Evolutionary conservation across 2,888 invertebrate genomes (phyloP).

Genomic region (Homarus gammarus): DNA sequence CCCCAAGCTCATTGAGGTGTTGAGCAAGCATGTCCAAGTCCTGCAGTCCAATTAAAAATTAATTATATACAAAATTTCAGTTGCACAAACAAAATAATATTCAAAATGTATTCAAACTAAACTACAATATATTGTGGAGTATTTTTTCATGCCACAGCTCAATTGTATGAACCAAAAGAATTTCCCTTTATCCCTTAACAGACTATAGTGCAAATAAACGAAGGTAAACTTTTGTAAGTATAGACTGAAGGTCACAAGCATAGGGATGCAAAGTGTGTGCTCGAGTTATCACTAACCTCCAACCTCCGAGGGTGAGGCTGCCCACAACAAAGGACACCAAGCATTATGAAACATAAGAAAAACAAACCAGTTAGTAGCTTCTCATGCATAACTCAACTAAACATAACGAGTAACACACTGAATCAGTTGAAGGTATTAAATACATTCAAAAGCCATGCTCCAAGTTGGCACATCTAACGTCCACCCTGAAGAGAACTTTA

Average conservation of each 20-base stretch:
- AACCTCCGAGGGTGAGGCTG: slow-evolving; percentile 31
- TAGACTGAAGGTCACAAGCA: neutral
- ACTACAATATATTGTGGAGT: neutral
- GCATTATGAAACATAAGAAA: slow-evolving; percentile 44
- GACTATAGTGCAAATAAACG: neutral
- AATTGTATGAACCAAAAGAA: neutral
- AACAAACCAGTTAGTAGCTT: slow-evolving; percentile 42
- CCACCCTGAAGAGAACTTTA: neutral
- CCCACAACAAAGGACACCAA: slow-evolving; percentile 46
- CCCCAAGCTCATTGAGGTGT: slow-evolving; percentile 95
- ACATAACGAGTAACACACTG: slow-evolving; percentile 3
- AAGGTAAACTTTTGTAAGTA: neutral
- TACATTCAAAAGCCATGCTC: slow-evolving; percentile 30
- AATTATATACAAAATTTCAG: slow-evolving; percentile 1
- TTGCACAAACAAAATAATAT: neutral
- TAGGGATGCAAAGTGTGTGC: slow-evolving; percentile 11
- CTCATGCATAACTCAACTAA: slow-evolving; percentile 27
- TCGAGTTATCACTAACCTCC: slow-evolving; percentile 48
- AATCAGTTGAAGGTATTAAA: neutral
- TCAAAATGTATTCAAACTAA: slow-evolving; percentile 16
- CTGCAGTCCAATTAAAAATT: slow-evolving; percentile 81
- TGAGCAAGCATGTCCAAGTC: slow-evolving; percentile 98
- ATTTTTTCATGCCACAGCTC: slow-evolving; percentile 35
- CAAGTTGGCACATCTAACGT: slow-evolving; percentile 1
- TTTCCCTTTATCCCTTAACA: neutral